Evolutionary conservation across 2,888 invertebrate species (phyloP).

Genomic region (Ormyrus nitidulus): DNA sequence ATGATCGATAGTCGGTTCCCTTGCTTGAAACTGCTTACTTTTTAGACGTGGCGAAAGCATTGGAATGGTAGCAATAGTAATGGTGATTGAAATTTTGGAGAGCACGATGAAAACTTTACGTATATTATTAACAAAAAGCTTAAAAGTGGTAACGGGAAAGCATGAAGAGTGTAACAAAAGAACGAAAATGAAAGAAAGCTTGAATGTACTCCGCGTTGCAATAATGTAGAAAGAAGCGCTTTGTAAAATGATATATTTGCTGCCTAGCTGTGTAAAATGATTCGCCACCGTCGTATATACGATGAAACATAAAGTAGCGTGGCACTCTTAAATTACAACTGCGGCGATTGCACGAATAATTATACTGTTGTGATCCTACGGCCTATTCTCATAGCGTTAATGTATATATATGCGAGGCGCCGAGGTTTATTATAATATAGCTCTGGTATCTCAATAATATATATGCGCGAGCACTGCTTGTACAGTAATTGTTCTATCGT

Average conservation of each 20-base stretch:
- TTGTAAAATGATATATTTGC: conserved; percentile 24
- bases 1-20: too few relatives aligned
- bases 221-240: conserved; percentile 19
- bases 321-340: conserved; percentile 15
- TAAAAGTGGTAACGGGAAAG: background rate
- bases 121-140: conserved; percentile 1
- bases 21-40: too few relatives aligned
- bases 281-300: conserved; percentile 11
- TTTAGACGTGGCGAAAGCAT: background rate
- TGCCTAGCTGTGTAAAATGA: conserved; percentile 28
- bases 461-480: conserved; percentile 37
- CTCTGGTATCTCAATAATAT: conserved; percentile 22
- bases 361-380: conserved; percentile 30
- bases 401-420: conserved; percentile 37
- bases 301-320: conserved; percentile 17
- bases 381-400: conserved; percentile 30
- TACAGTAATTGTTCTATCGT: conserved; percentile 15
- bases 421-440: conserved; percentile 9
- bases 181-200: conserved; percentile 5
- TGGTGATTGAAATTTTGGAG: background rate
- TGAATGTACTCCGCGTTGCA: background rate
- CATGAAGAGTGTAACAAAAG: background rate
- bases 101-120: background rate
- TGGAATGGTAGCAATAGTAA: background rate
- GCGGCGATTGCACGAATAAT: conserved; percentile 17